Evolutionary conservation across 2,888 invertebrate genomes (phyloP).

Genomic region (Choreutis nemorana): DNA sequence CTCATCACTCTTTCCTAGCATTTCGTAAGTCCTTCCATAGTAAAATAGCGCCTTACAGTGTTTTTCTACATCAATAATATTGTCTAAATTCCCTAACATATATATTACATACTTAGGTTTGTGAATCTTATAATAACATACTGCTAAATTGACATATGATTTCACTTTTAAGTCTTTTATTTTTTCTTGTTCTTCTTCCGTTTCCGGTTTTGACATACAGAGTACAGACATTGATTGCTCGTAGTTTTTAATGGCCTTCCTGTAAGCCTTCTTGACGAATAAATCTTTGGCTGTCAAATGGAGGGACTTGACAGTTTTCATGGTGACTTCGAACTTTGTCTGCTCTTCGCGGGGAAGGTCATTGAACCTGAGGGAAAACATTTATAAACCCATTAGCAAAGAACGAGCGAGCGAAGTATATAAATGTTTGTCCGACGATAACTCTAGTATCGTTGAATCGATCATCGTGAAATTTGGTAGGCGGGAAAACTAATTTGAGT

Average conservation of each 20-base stretch:
- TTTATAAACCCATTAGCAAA: neutral
- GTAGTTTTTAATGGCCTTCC: conserved; percentile 32
- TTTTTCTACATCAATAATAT: conserved; percentile 28
- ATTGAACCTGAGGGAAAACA: conserved; percentile 32
- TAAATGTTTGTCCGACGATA: too few species aligned
- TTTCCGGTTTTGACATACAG: conserved; percentile 26
- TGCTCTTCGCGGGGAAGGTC: conserved; percentile 41
- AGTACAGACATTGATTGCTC: conserved; percentile 37
- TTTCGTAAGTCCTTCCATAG: conserved; percentile 35
- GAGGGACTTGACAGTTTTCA: conserved; percentile 33
- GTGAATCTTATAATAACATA: conserved; percentile 41
- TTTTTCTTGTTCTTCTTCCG: conserved; percentile 20
- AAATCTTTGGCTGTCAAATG: conserved; percentile 32
- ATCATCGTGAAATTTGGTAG: too few species aligned
- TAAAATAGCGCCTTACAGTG: conserved; percentile 48
- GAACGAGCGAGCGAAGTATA: too few species aligned
- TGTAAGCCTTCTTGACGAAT: conserved; percentile 27
- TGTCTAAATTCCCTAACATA: conserved; percentile 41
- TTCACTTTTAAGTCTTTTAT: conserved; percentile 31
- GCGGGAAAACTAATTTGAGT: too few species aligned
- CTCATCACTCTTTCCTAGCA: conserved; percentile 30
- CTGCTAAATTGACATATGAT: conserved; percentile 37
- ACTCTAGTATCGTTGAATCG: too few species aligned
- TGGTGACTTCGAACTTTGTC: conserved; percentile 31
- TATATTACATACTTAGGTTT: conserved; percentile 40